These are phyloP conservation scores for Hypena proboscidalis DNA, from an alignment of 2,888 invertebrate species.

Conservation along the genomic window DNA sequence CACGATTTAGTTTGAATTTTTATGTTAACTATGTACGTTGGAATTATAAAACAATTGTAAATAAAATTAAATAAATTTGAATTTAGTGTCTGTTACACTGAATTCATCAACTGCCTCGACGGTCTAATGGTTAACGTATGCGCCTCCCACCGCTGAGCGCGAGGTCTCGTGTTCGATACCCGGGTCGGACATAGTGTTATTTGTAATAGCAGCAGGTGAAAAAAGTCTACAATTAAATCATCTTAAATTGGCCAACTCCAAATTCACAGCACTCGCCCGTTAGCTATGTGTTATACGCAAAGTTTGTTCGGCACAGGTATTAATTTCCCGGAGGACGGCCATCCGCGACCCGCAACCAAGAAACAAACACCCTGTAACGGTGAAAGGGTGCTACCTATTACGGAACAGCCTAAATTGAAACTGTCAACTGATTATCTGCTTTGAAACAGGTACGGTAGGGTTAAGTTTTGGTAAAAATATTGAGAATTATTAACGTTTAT, in stretches of 20 bases:
- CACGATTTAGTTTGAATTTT: too few relatives aligned
- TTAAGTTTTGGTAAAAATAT: conserved; percentile 7
- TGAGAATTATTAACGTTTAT: neutral
- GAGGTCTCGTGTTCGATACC: too few relatives aligned
- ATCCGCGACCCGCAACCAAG: conserved; percentile 50
- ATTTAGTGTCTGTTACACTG: too few relatives aligned
- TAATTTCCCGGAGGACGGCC: conserved; percentile 62
- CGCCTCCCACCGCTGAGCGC: too few relatives aligned
- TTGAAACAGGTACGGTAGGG: conserved; percentile 23
- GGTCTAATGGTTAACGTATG: too few relatives aligned
- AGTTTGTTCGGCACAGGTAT: conserved; percentile 56
- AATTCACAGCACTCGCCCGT: conserved; percentile 19
- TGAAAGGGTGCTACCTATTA: conserved; percentile 36
- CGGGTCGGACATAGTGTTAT: too few relatives aligned
- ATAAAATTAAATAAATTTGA: too few relatives aligned
- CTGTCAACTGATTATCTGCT: conserved; percentile 45
- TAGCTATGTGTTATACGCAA: conserved; percentile 48
- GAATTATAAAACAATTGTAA: too few relatives aligned
- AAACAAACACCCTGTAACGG: conserved; percentile 42
- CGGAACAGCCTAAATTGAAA: conserved; percentile 42
- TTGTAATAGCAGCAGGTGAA: too few relatives aligned
- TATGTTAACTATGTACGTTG: too few relatives aligned
- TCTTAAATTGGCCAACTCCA: conserved; percentile 25
- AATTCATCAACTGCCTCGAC: too few relatives aligned
- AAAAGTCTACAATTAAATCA: too few relatives aligned